These are phyloP conservation scores for Philereme transversata DNA, from an alignment of 2,888 invertebrate genomes.

Conservation along the genomic window DNA sequence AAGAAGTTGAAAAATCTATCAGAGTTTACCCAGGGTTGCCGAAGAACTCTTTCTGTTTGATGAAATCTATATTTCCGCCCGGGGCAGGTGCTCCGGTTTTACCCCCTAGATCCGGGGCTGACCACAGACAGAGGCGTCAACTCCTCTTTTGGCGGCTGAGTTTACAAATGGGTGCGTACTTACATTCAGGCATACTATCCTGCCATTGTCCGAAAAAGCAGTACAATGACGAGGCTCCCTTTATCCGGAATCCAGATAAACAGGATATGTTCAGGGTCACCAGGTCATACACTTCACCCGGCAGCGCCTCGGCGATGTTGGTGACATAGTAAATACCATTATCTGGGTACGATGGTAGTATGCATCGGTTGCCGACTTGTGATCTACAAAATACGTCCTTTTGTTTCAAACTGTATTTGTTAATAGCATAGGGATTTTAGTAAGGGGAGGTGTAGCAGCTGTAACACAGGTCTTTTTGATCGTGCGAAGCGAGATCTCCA, in stretches of 20 bases:
- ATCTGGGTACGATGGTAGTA: constrained; percentile 7
- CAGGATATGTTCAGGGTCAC: constrained; percentile 11
- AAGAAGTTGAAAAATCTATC: no score
- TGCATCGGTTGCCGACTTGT: constrained; percentile 3
- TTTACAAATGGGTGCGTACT: background rate
- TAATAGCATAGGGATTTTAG: no score
- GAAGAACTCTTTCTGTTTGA: no score
- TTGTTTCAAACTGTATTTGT: no score
- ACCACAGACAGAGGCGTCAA: no score
- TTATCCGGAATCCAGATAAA: background rate
- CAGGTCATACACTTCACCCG: constrained; percentile 6
- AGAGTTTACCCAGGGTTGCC: no score
- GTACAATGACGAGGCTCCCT: constrained; percentile 3
- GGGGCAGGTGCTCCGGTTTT: no score
- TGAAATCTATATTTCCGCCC: no score
- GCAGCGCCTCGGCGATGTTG: constrained; percentile 5
- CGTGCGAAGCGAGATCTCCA: no score
- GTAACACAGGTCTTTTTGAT: background rate
- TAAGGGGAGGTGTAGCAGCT: no score
- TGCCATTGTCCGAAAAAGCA: constrained; percentile 8
- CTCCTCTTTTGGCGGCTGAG: no score
- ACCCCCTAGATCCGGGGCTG: no score
- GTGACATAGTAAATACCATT: constrained; percentile 5
- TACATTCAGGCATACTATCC: constrained; percentile 12
- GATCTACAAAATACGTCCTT: background rate